phyloP scores from a whole-genome alignment of 1,140 invertebrate genomes.

The Drosophila hydei region DNA sequence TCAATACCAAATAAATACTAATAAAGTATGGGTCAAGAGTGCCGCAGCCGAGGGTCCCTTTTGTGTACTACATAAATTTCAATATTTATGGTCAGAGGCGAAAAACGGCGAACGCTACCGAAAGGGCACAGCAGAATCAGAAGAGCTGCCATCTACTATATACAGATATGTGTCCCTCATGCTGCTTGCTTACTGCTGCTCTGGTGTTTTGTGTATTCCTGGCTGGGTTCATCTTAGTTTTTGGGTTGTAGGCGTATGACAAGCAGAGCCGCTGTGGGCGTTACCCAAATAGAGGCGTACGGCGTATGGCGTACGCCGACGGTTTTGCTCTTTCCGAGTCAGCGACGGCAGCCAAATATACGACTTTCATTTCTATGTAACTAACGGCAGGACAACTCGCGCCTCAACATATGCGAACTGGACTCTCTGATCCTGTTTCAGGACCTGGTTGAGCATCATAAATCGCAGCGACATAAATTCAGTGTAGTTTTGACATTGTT shows the following conservation, averaged over 20 bases:
- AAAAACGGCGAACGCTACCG: conserved; percentile 43
- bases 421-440: conserved; percentile 13
- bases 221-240: conserved; percentile 12
- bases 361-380: conserved; percentile 67
- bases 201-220: conserved; percentile 13
- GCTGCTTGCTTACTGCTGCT: not conserved
- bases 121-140: conserved; percentile 36
- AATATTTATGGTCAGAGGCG: conserved; percentile 69
- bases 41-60: conserved; percentile 49
- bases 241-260: conserved; percentile 68
- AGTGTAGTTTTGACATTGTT: conserved; percentile 61
- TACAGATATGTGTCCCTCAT: not conserved
- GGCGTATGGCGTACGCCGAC: conserved; percentile 32
- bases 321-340: conserved; percentile 34
- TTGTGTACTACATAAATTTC: conserved; percentile 78
- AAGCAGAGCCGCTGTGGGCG: conserved; percentile 55
- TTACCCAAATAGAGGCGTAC: conserved; percentile 76
- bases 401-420: conserved; percentile 13
- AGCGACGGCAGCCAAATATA: conserved; percentile 36
- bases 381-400: conserved; percentile 42
- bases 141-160: conserved; percentile 15
- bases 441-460: conserved; percentile 45
- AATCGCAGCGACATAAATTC: conserved; percentile 76
- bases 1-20: conserved; percentile 74
- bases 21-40: conserved; percentile 56